Base-by-base conservation (phyloP, 2,888 invertebrate genomes). In the Arctia plantaginis region DNA sequence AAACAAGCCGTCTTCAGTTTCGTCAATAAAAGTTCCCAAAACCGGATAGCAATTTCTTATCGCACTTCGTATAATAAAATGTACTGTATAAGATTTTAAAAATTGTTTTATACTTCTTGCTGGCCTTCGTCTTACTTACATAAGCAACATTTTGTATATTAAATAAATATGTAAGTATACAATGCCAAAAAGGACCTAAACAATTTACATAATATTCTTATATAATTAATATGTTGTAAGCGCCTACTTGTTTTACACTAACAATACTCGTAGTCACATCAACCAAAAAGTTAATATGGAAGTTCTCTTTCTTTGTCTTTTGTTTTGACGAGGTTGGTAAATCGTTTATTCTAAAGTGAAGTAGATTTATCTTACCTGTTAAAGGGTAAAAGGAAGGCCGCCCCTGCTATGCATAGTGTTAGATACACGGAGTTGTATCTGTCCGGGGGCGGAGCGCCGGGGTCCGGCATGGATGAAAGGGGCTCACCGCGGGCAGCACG, bases 341-440 rank as follows among this genome's bases (percentile, higher is more conserved):
- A 30, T 62, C 4, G 30, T 62, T 27, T 59, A 27, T 59, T 59
- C 18, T 2, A 67, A 15, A 18, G 18, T 59, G 4, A 59, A 69
- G 7, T 30, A 62, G 18, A 30, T 1, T 30, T 27, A 7, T 30
- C 68, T 83, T 87, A 98, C 98, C 98, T 98, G 96, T 99, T 99
- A 93, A 98, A 99, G 18, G 99, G 99, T 78, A 99, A 96, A 70
- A 99, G 96, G 90, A 99, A 99, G 66, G 99, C 99, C 82, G 98
- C 97, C 27, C 99, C 99, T 44, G 98, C 98, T 74, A 98, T 96
- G 72, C 98, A 96, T 78, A 99, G 96, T 0, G 97, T 97, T 78
- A 97, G 88, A 89, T 98, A 98, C 77, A 98, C 97, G 71, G 97
- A 96, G 91, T 97, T 97, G 91, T 96, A 97, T 84, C 96, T 94